Base-by-base conservation (phyloP, 2,888 invertebrate genomes). In the Scaptomyza caliginosa region DNA sequence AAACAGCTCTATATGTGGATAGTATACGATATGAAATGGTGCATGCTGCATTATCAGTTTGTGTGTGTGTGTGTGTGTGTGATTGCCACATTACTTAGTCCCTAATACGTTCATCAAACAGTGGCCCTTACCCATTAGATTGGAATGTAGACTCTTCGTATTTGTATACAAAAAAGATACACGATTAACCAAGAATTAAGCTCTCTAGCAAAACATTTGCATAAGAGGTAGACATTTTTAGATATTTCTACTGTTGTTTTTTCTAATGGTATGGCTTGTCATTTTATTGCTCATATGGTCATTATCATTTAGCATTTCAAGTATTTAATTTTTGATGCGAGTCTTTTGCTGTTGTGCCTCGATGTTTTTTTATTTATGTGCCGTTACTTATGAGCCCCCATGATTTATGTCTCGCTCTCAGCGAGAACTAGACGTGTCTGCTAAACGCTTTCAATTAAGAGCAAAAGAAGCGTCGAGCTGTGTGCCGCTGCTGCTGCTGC, bases 371-470 rank as follows among this genome's bases (percentile, higher is more conserved):
- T 86, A 83, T 83, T 84, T 85, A 84, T 84, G 88, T 84, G 88
- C 83, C 83, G 83, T 87, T 83, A 84, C 83, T 82, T 82, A 75
- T 86, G 82, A 74, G 82, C 59, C 46, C 21, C 65, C 65, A 87
- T 84, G 83, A 84, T 84, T 84, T 84, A 84, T 84, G 79, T 65
- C 45, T 59, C 64, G 49, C 59, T 62, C 51, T 49, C 45, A 45
- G 40, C 43, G 16, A 13, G 28, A 65, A 40, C 64, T 50, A 75
- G 82, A 82, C 74, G 80, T 81, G 57, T 81, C 50, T 76, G 74
- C 80, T 89, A 80, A 89, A 88, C 70, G 76, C 68, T 79, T 83
- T 78, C 88, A 88, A 82, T 86, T 88, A 88, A 89, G 75, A 79
- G 67, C 59, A 52, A 49, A 54, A 72, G 63, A 51, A 58, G 60